Percentiles rank a stretch among this genome's conserved stretches.
These are phyloP conservation scores for Telmatochromis brichardi DNA, from an alignment of 2,113 vertebrate genomes.

Conservation along the genomic window DNA sequence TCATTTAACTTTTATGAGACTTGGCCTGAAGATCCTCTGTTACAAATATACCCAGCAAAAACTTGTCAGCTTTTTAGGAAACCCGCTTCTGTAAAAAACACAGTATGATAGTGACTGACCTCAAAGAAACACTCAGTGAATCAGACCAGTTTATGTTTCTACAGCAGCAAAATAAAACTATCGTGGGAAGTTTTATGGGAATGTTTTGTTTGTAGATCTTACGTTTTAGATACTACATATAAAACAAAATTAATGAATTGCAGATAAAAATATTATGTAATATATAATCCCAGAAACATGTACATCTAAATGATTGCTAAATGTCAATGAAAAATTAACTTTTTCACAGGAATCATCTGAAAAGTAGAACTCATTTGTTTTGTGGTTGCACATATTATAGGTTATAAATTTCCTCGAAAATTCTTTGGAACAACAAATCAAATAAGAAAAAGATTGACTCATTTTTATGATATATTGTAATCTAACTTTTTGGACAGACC, in stretches of 20 bases:
- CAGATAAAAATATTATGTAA: neutral
- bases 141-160: neutral
- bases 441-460: neutral
- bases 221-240: neutral
- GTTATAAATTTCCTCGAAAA: neutral
- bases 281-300: neutral
- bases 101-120: neutral
- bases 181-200: neutral
- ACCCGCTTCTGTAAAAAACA: neutral
- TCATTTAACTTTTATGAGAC: neutral
- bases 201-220: neutral
- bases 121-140: neutral
- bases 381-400: neutral
- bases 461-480: neutral
- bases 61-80: neutral
- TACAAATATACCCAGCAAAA: neutral
- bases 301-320: neutral
- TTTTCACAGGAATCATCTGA: neutral
- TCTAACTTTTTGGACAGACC: neutral
- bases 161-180: neutral
- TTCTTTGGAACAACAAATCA: neutral
- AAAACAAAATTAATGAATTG: neutral
- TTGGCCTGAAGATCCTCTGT: neutral
- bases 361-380: neutral
- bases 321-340: neutral